phyloP scores from a whole-genome alignment of 2,888 invertebrate species.

The Coelopa pilipes region DNA sequence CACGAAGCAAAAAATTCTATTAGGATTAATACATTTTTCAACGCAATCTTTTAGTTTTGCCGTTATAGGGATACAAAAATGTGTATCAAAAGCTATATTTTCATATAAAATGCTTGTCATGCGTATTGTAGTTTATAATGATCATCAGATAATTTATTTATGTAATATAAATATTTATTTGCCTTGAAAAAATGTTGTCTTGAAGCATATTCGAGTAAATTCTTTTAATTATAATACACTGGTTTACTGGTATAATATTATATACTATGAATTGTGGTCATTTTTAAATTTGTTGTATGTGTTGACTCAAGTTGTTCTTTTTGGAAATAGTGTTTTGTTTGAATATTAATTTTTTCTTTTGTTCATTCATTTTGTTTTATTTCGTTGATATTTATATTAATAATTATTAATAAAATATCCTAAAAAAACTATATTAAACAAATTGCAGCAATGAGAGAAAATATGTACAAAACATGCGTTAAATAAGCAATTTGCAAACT shows the following conservation, averaged over 20 bases:
- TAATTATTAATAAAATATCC: neutral
- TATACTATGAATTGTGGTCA: too few species aligned
- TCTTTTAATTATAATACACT: too few species aligned
- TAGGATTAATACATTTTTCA: constrained; percentile 23
- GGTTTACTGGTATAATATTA: too few species aligned
- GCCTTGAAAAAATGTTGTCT: neutral
- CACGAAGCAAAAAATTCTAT: constrained; percentile 24
- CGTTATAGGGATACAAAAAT: neutral
- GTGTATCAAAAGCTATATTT: neutral
- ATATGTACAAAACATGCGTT: too few species aligned
- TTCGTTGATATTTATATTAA: neutral
- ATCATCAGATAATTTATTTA: constrained; percentile 13
- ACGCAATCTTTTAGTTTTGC: constrained; percentile 23
- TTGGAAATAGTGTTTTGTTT: too few species aligned
- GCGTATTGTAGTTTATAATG: constrained; percentile 10
- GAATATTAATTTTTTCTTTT: neutral
- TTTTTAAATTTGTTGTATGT: too few species aligned
- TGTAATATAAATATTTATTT: constrained; percentile 13
- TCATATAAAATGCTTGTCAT: constrained; percentile 6
- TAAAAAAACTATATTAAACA: neutral
- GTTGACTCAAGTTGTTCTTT: too few species aligned
- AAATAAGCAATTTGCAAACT: too few species aligned
- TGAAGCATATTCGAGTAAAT: too few species aligned
- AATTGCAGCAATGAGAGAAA: neutral
- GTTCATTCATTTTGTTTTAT: neutral